These are phyloP conservation scores for Ploceus nigricollis DNA, from an alignment of 2,113 vertebrate species.

Conservation along the genomic window DNA sequence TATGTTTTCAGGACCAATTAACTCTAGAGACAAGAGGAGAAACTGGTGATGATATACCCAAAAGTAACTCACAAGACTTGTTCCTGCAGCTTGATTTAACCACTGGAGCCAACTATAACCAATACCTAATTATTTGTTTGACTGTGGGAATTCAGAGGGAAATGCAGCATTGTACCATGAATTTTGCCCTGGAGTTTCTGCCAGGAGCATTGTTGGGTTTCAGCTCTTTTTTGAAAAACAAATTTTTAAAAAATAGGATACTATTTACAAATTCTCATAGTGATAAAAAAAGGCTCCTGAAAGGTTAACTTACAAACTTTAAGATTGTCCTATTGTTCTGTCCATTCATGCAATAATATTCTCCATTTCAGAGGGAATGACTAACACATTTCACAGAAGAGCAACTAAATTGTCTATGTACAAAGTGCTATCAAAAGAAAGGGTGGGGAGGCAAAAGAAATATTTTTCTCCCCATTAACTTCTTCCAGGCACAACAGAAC, in stretches of 20 bases:
- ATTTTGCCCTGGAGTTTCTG: neutral
- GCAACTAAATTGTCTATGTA: neutral
- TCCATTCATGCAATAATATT: neutral
- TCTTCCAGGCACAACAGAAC: neutral
- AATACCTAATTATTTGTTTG: neutral
- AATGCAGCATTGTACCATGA: neutral
- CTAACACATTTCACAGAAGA: neutral
- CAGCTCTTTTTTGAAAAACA: neutral
- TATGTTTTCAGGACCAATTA: neutral
- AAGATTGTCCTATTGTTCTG: neutral
- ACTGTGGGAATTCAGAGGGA: neutral
- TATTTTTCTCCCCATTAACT: constrained; percentile 29
- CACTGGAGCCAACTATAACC: neutral
- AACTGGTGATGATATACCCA: neutral
- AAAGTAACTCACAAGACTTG: neutral
- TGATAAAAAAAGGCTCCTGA: neutral
- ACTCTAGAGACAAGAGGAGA: neutral
- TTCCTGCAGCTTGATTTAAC: neutral
- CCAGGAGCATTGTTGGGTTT: neutral
- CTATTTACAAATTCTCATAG: neutral
- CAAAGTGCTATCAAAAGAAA: neutral
- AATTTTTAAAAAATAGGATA: neutral
- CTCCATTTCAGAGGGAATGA: neutral
- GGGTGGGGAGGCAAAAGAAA: neutral
- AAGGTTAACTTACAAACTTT: neutral